phyloP scores from a whole-genome alignment of 2,797 vertebrate genomes.

The Sardinella longiceps region DNA sequence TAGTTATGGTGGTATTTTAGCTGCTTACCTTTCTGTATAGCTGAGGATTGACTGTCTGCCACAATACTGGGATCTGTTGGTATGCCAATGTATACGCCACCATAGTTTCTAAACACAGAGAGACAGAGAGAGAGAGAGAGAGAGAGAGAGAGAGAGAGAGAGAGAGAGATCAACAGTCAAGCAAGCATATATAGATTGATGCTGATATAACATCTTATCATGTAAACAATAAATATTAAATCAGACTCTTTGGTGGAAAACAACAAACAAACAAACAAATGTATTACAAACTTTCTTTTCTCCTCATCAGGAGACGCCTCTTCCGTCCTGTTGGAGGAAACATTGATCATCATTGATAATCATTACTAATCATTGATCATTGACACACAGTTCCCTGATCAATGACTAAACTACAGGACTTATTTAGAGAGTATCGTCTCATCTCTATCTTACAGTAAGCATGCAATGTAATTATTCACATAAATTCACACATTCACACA shows the following conservation, averaged over 20 bases:
- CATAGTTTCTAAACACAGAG: conserved; percentile 90
- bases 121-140: too few species aligned
- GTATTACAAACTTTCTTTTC: conserved; percentile 74
- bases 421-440: too few species aligned
- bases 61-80: conserved; percentile 76
- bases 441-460: too few species aligned
- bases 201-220: background rate
- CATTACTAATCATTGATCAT: too few species aligned
- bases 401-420: too few species aligned
- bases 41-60: conserved; percentile 74
- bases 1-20: background rate
- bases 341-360: too few species aligned
- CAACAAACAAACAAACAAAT: background rate
- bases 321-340: conserved; percentile 72
- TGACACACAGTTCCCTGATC: too few species aligned
- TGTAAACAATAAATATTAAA: background rate
- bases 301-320: conserved; percentile 81
- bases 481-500: too few species aligned
- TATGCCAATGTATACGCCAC: conserved; percentile 90
- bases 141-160: background rate
- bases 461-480: too few species aligned
- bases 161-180: background rate
- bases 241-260: background rate
- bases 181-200: background rate
- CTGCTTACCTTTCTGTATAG: conserved; percentile 78